These are phyloP conservation scores for Pteria penguin DNA, from an alignment of 2,888 invertebrate species.

Conservation along the genomic window DNA sequence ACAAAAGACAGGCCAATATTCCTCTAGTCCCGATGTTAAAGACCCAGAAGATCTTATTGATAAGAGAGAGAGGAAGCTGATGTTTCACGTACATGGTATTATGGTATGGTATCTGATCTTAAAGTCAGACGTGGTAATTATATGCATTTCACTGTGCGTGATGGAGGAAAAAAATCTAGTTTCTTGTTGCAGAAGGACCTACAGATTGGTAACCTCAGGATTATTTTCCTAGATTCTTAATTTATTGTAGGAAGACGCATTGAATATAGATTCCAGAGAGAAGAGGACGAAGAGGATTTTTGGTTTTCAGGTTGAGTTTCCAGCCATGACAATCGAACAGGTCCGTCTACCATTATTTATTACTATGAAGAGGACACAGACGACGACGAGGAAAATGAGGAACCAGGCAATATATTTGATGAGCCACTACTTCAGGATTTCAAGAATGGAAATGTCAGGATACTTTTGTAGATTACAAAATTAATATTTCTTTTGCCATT, in stretches of 20 bases:
- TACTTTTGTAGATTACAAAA: neutral
- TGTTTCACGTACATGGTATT: slow-evolving; percentile 9
- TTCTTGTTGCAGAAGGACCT: neutral
- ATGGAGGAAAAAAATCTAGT: neutral
- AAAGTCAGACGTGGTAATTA: too few relatives aligned
- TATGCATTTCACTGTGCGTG: neutral
- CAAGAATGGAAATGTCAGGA: neutral
- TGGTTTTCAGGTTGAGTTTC: neutral
- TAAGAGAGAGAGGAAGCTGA: slow-evolving; percentile 7
- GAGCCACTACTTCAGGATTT: neutral
- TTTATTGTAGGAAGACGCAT: too few relatives aligned
- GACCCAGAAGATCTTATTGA: slow-evolving; percentile 4
- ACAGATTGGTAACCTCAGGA: neutral
- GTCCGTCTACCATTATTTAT: neutral
- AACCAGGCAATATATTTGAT: neutral
- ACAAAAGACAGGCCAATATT: neutral
- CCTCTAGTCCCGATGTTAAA: neutral
- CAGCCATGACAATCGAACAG: neutral
- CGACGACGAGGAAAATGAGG: neutral
- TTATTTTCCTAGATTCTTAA: neutral
- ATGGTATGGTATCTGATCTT: too few relatives aligned
- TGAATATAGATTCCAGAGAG: slow-evolving; percentile 2
- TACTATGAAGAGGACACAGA: neutral
- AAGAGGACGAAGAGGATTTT: neutral
- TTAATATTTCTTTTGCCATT: too few relatives aligned